Percentiles rank a stretch among this genome's conserved stretches.
Conservation (phyloP, 2,888 invertebrate species). For the Agonopterix alstromeriana region DNA sequence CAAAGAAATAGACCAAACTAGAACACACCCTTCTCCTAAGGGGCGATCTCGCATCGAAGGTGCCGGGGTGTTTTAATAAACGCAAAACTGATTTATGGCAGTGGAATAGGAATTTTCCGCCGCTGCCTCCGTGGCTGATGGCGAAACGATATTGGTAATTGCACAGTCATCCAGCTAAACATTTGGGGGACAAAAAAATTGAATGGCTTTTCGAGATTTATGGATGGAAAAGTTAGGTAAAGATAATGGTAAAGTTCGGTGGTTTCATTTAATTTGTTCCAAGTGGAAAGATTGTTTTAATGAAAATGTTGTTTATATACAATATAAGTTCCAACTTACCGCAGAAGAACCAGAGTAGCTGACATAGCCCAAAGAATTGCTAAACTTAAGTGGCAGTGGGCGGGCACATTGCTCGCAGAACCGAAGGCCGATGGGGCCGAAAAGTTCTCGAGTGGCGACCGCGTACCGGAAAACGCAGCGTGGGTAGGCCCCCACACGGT, state of each 20-base stretch:
- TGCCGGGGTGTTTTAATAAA: constrained; percentile 56
- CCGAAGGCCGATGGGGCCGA: too few relatives aligned
- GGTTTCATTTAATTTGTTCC: constrained; percentile 2
- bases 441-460: too few relatives aligned
- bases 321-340: too few relatives aligned
- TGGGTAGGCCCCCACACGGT: too few relatives aligned
- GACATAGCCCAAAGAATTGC: too few relatives aligned
- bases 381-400: too few relatives aligned
- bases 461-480: too few relatives aligned
- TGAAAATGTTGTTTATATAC: background rate
- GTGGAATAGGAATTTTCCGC: constrained; percentile 51
- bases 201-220: background rate
- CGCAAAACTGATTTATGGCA: constrained; percentile 64
- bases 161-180: constrained; percentile 55
- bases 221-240: background rate
- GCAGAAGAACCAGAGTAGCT: too few relatives aligned
- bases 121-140: constrained; percentile 30
- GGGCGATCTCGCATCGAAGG: constrained; percentile 36
- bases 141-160: constrained; percentile 45
- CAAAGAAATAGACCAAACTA: background rate
- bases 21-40: constrained; percentile 17
- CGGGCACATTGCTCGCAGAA: too few relatives aligned
- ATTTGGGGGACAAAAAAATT: constrained; percentile 16
- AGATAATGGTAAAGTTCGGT: background rate
- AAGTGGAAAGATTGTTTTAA: background rate